phyloP scores from a whole-genome alignment of 1,140 invertebrate species.

The Odontomachus brunneus region DNA sequence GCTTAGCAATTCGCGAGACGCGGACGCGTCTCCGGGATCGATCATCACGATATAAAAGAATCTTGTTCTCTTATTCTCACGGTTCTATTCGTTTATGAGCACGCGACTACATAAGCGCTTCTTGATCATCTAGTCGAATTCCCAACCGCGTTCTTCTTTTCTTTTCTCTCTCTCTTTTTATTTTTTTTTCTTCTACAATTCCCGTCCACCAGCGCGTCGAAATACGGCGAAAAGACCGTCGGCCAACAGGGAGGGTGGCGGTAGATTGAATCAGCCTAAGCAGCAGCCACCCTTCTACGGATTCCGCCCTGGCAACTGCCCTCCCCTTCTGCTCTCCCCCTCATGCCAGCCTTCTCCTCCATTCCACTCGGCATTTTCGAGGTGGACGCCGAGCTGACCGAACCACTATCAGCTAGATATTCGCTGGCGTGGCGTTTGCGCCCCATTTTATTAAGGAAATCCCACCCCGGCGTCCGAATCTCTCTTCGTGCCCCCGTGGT shows the following conservation, averaged over 20 bases:
- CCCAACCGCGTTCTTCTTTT: no score
- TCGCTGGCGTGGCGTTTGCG: slow-evolving; percentile 83
- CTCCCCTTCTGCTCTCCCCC: slow-evolving; percentile 31
- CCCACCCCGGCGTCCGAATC: slow-evolving; percentile 60
- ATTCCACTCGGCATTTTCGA: slow-evolving; percentile 71
- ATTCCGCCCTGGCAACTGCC: slow-evolving; percentile 66
- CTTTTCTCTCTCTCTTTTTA: not conserved
- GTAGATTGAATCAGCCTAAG: slow-evolving; percentile 83
- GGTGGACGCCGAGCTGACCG: slow-evolving; percentile 80
- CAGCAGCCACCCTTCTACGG: slow-evolving; percentile 72
- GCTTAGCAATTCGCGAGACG: no score
- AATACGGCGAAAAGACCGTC: slow-evolving; percentile 33
- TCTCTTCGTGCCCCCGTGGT: not conserved
- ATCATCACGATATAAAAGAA: no score
- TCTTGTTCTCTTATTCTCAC: not conserved
- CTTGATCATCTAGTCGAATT: slow-evolving; percentile 13
- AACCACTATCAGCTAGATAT: slow-evolving; percentile 82
- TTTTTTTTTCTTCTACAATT: slow-evolving; percentile 33
- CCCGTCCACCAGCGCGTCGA: slow-evolving; percentile 2
- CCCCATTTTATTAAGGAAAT: slow-evolving; percentile 84
- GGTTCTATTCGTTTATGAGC: not conserved
- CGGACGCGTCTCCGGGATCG: no score
- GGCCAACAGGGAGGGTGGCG: slow-evolving; percentile 44
- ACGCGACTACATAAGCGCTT: not conserved
- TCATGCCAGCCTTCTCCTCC: slow-evolving; percentile 67